Conservation (phyloP, 1,140 invertebrate genomes). For the Campoletis sonorensis region DNA sequence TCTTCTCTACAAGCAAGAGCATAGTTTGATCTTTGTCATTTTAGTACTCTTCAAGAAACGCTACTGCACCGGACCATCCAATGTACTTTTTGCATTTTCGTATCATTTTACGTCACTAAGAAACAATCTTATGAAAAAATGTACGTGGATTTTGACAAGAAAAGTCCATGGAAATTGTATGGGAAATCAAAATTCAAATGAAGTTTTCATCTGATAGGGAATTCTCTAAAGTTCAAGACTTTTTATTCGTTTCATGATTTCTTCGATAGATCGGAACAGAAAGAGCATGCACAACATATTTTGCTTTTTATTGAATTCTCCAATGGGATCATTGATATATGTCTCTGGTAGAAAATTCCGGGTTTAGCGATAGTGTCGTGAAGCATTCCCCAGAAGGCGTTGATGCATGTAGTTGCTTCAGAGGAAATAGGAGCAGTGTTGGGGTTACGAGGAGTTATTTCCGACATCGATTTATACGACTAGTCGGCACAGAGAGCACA, state of each 20-base stretch:
- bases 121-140: no score
- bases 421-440: neutral
- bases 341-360: neutral
- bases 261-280: neutral
- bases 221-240: no score
- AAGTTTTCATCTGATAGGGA: no score
- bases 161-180: no score
- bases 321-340: neutral
- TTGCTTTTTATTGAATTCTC: neutral
- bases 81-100: no score
- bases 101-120: no score
- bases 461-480: constrained; percentile 15
- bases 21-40: no score
- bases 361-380: neutral
- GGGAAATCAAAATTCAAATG: no score
- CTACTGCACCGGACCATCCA: no score
- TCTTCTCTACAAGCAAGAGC: neutral
- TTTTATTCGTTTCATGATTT: neutral
- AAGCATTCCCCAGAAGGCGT: neutral
- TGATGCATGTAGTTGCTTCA: constrained; percentile 4
- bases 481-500: neutral
- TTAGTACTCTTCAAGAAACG: no score
- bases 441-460: constrained; percentile 7
- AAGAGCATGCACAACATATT: neutral
- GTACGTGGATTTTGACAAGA: no score